Evolutionary conservation across 2,113 vertebrate species (phyloP).

Genomic region (Dipodomys merriami): DNA sequence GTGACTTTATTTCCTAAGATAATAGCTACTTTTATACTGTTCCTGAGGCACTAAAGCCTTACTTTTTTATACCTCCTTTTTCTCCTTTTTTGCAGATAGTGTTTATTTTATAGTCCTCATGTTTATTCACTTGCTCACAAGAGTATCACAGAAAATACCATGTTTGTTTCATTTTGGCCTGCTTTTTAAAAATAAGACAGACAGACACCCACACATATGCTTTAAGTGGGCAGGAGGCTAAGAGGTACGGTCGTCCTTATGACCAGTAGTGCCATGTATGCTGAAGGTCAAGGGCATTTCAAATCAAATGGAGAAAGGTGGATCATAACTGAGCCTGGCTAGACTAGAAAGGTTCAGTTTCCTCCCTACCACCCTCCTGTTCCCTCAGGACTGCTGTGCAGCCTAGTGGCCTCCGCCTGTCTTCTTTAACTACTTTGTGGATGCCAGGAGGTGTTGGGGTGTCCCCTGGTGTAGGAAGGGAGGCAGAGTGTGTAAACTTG

Average conservation of each 20-base stretch:
- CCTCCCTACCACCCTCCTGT: fast-evolving
- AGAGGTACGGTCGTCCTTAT: not conserved
- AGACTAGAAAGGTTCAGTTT: not conserved
- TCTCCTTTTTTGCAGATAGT: not conserved
- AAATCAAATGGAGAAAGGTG: not conserved
- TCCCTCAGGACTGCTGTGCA: not conserved
- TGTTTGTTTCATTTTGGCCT: not conserved
- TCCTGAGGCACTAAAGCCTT: not conserved
- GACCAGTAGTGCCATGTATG: not conserved
- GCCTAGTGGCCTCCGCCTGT: not conserved
- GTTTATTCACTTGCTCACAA: not conserved
- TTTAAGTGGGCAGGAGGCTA: not conserved
- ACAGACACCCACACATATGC: too few species aligned
- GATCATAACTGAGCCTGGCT: not conserved
- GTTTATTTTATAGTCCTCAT: not conserved
- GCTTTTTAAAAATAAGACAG: not conserved
- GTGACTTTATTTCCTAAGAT: not conserved
- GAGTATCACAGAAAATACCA: not conserved
- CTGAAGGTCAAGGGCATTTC: not conserved
- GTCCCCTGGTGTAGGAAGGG: too few species aligned
- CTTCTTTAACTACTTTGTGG: fast-evolving
- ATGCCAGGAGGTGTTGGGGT: too few species aligned
- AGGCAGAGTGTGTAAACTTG: fast-evolving
- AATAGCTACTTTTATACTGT: not conserved
- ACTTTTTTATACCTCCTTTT: not conserved